Conservation (phyloP, 2,888 invertebrate genomes). For the Apamea crenata region DNA sequence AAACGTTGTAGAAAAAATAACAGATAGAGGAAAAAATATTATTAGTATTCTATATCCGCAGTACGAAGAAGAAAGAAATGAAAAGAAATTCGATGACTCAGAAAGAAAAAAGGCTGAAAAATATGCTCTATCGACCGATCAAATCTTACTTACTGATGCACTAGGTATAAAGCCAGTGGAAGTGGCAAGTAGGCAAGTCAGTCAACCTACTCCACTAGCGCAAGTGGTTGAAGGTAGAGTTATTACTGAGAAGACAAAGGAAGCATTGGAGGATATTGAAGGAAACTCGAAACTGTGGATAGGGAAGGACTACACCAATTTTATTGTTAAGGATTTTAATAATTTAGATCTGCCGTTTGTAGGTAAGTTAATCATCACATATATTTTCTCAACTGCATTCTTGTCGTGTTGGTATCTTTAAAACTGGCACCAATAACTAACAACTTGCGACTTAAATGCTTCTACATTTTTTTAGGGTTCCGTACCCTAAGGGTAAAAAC, state of each 20-base stretch:
- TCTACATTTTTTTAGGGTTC: neutral
- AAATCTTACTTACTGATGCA: conserved; percentile 83
- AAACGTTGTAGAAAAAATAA: conserved; percentile 86
- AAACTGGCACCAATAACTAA: neutral
- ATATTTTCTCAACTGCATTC: neutral
- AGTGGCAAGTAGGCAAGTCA: conserved; percentile 69
- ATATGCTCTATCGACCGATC: conserved; percentile 85
- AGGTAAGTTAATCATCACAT: conserved; percentile 75
- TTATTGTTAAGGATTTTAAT: conserved; percentile 98
- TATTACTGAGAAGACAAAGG: conserved; percentile 82
- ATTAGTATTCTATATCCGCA: conserved; percentile 87
- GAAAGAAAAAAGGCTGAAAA: conserved; percentile 87
- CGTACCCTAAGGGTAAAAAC: no score
- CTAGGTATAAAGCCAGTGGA: conserved; percentile 72
- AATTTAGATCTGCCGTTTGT: conserved; percentile 96
- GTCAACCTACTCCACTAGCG: conserved; percentile 82
- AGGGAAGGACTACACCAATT: conserved; percentile 99
- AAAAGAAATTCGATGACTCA: conserved; percentile 85
- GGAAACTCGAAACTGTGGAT: conserved; percentile 97
- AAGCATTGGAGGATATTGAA: conserved; percentile 83
- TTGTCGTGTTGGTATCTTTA: neutral
- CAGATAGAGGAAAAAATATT: conserved; percentile 86
- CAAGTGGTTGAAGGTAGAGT: conserved; percentile 84
- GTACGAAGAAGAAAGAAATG: conserved; percentile 84
- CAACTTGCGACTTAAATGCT: neutral